These are phyloP conservation scores for Perca flavescens DNA, from an alignment of 2,113 vertebrate genomes.

Conservation along the genomic window DNA sequence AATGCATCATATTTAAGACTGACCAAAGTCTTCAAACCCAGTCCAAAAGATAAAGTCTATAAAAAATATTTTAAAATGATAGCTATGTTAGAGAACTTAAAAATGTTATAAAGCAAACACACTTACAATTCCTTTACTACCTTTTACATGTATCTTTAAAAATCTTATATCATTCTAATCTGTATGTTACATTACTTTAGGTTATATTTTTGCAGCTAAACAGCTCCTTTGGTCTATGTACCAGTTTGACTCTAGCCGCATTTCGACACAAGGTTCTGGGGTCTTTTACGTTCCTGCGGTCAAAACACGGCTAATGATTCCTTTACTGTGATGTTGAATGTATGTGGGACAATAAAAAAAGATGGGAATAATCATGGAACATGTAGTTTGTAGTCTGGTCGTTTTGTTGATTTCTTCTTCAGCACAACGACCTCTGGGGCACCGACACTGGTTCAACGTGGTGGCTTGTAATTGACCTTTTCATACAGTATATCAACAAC, in stretches of 20 bases:
- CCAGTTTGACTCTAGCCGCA: neutral
- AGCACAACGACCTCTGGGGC: too few relatives aligned
- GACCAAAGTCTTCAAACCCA: neutral
- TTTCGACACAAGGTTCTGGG: too few relatives aligned
- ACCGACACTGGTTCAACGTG: neutral
- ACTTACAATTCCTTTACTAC: neutral
- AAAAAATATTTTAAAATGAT: neutral
- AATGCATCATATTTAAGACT: slow-evolving; percentile 11
- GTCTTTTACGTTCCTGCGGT: too few relatives aligned
- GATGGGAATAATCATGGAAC: neutral
- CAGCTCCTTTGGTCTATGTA: neutral
- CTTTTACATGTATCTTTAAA: neutral
- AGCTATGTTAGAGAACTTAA: neutral
- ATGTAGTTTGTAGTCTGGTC: neutral
- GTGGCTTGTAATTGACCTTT: neutral
- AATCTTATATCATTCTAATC: slow-evolving; percentile 10
- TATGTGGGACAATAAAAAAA: slow-evolving; percentile 53
- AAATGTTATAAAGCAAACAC: neutral
- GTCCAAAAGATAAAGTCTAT: neutral
- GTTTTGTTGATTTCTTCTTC: neutral
- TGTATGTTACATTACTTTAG: slow-evolving; percentile 3
- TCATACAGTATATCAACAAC: neutral
- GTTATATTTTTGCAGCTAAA: neutral
- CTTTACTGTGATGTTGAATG: slow-evolving; percentile 47
- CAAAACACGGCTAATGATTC: neutral